Conservation (phyloP, 2,888 invertebrate genomes). For the Quadroppia sp. region DNA sequence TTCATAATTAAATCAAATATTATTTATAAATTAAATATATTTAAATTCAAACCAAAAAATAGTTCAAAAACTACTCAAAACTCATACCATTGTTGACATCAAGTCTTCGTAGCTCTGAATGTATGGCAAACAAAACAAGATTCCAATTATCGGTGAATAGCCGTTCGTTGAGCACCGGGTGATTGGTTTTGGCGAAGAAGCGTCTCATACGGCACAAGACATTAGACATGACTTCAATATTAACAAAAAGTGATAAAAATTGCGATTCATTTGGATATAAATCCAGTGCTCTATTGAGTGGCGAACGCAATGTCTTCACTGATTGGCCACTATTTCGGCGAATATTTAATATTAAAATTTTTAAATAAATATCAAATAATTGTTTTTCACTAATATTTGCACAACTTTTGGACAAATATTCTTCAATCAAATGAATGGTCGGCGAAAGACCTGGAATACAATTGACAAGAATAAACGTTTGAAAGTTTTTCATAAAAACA, state of each 20-base stretch:
- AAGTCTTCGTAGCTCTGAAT: conserved; percentile 32
- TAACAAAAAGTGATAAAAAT: conserved; percentile 49
- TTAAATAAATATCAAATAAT: background rate
- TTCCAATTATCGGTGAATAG: conserved; percentile 7
- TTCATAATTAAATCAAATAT: no score
- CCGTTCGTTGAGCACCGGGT: background rate
- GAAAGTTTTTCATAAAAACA: background rate
- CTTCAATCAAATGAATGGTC: background rate
- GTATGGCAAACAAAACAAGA: conserved; percentile 18
- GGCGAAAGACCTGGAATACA: background rate
- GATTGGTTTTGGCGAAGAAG: conserved; percentile 20
- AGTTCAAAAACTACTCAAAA: background rate
- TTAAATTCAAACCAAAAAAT: background rate
- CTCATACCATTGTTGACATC: conserved; percentile 1
- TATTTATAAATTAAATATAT: background rate
- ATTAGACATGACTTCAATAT: conserved; percentile 50
- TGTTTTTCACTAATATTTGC: background rate
- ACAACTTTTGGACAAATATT: background rate
- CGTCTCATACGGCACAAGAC: conserved; percentile 19
- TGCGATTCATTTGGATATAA: conserved; percentile 49
- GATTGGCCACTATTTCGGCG: conserved; percentile 45
- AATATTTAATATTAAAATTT: conserved; percentile 20
- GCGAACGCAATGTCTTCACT: conserved; percentile 48
- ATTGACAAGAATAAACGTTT: background rate
- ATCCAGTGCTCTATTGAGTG: conserved; percentile 49